Evolutionary conservation across 1,140 invertebrate species (phyloP), one percentile per base, ranked within the genome.

Genomic region (Trinorchestia longiramus): DNA sequence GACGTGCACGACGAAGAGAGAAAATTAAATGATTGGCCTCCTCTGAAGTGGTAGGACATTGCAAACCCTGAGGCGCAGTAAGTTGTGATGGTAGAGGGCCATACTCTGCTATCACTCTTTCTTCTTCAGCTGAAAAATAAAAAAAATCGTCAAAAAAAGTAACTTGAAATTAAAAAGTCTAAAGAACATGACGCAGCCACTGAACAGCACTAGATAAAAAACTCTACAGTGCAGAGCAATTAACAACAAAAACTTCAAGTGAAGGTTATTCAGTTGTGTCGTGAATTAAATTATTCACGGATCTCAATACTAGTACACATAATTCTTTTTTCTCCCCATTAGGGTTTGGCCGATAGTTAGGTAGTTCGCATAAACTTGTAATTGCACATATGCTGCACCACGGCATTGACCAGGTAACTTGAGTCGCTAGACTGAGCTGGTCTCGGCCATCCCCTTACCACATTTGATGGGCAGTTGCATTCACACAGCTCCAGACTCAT

Each of bases 21-120:
- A 94, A 45, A 94, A 94, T 47, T 43, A 94, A 94, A 19, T n/a
- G 41, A 94, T 44, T 43, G 92, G 92, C 92, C 19, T 94, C 92
- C 11, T 23, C 44, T n/a, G 92, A 44, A 45, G 43, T 45, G 0
- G 43, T 19, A 4, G 92, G 92, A 43, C 43, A 45, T 4, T 11
- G 40, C 92, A 47, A 42, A 36, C 41, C 88, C 41, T 19, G 8
- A 94, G 43, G 3, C 8, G 92, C 41, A 45, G 23, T 28, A 11
- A 94, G 92, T 94, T 94, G 92, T 15, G 43, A 94, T 28, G 92
- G 92, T 19, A 94, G 40, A 45, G 92, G 92, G 6, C 92, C 92
- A 94, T 94, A 94, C 44, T 94, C 92, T 47, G 41, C 92, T 8
- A 94, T 8, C 4, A 47, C 44, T 43, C 43, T 44, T 47, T 94